Conservation (phyloP, 2,888 invertebrate species). For the Euplagia quadripunctaria region DNA sequence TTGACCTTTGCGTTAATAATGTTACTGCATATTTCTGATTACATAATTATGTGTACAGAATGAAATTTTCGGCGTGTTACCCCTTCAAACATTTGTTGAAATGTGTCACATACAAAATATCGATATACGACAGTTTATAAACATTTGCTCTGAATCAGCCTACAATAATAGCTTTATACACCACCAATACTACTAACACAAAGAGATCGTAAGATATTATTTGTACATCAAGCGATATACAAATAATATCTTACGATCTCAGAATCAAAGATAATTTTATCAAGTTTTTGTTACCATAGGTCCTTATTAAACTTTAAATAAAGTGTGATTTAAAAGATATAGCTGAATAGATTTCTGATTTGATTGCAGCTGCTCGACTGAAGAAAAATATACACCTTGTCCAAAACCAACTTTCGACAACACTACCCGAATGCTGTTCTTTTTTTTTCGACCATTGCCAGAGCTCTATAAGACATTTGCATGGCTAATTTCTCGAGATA, state of each 20-base stretch:
- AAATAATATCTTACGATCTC: too few species aligned
- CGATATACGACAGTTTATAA: neutral
- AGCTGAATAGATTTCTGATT: neutral
- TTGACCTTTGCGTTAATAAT: neutral
- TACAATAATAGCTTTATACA: neutral
- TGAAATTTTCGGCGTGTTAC: too few species aligned
- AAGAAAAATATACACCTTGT: neutral
- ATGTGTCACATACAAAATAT: neutral
- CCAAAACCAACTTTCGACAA: too few species aligned
- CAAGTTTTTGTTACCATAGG: neutral
- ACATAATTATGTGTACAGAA: neutral
- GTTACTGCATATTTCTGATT: neutral
- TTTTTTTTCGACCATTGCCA: neutral
- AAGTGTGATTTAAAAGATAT: neutral
- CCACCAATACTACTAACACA: neutral
- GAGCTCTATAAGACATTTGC: neutral
- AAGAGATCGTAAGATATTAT: neutral
- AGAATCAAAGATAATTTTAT: too few species aligned
- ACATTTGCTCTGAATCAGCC: too few species aligned
- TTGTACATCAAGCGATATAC: too few species aligned
- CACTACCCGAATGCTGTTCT: too few species aligned
- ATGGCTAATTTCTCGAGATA: too few species aligned
- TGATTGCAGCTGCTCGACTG: neutral
- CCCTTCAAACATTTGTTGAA: neutral
- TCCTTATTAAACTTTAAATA: neutral